These are phyloP conservation scores for Chalcosyrphus nemorum DNA, from an alignment of 2,888 invertebrate genomes.

Conservation along the genomic window DNA sequence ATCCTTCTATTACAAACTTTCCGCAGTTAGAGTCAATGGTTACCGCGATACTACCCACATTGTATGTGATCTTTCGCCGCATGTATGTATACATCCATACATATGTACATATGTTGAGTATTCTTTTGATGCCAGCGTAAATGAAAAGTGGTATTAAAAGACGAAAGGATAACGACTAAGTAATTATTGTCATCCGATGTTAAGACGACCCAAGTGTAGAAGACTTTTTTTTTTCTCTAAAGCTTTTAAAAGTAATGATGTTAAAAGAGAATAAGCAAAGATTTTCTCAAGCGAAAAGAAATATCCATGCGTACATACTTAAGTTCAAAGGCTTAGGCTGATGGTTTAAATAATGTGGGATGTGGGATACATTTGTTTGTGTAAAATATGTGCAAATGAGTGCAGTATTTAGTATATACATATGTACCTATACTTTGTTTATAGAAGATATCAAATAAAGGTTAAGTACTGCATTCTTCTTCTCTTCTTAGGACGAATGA, in stretches of 20 bases:
- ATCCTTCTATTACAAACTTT: constrained; percentile 22
- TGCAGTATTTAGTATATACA: too few species aligned
- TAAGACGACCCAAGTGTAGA: background rate
- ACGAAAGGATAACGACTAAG: constrained; percentile 12
- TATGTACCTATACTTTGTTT: too few species aligned
- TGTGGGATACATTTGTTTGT: too few species aligned
- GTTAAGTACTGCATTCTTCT: too few species aligned
- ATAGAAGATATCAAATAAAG: too few species aligned
- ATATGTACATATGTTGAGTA: background rate
- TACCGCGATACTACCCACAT: background rate
- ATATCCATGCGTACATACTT: too few species aligned
- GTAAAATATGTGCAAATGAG: too few species aligned
- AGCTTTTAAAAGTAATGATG: background rate
- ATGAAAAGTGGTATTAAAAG: background rate
- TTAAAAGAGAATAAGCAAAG: background rate
- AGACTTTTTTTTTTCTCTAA: background rate
- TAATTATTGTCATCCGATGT: constrained; percentile 3
- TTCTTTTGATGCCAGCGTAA: background rate
- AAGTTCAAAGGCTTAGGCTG: too few species aligned
- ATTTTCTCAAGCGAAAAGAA: background rate
- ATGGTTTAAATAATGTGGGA: too few species aligned
- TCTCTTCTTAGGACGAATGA: too few species aligned
- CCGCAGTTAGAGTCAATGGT: background rate
- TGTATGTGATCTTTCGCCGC: constrained; percentile 4
- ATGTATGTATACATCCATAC: background rate